phyloP scores from a whole-genome alignment of 2,888 invertebrate genomes.

The Mamestra brassicae region DNA sequence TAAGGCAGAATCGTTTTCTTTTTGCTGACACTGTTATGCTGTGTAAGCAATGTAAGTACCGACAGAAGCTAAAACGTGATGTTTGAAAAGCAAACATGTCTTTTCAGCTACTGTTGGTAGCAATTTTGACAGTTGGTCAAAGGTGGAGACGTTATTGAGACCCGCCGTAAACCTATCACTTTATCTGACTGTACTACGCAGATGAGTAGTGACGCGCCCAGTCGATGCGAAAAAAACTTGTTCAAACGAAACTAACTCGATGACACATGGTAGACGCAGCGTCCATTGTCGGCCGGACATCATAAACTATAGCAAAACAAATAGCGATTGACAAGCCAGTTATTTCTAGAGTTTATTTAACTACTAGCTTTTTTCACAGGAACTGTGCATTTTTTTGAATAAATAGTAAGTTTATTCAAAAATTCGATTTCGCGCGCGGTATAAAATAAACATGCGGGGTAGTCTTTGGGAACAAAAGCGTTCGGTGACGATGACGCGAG shows the following conservation, averaged over 20 bases:
- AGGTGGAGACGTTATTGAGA: too few species aligned
- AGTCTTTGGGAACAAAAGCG: too few species aligned
- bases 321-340: conserved; percentile 17
- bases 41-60: too few species aligned
- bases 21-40: too few species aligned
- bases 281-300: conserved; percentile 16
- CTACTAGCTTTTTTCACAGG: background rate
- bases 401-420: background rate
- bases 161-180: background rate
- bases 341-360: conserved; percentile 20
- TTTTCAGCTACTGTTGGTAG: too few species aligned
- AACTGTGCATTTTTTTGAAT: background rate
- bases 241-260: conserved; percentile 45
- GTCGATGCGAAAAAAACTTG: conserved; percentile 46
- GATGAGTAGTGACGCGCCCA: conserved; percentile 21
- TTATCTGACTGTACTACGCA: conserved; percentile 2
- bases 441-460: too few species aligned
- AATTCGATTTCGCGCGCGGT: too few species aligned
- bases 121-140: too few species aligned
- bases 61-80: too few species aligned
- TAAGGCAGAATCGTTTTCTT: too few species aligned
- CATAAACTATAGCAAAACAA: conserved; percentile 46
- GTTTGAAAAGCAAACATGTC: too few species aligned
- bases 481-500: too few species aligned
- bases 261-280: conserved; percentile 41